These are phyloP conservation scores for Eustalomyia histrio DNA, from an alignment of 2,888 invertebrate genomes.

Conservation along the genomic window DNA sequence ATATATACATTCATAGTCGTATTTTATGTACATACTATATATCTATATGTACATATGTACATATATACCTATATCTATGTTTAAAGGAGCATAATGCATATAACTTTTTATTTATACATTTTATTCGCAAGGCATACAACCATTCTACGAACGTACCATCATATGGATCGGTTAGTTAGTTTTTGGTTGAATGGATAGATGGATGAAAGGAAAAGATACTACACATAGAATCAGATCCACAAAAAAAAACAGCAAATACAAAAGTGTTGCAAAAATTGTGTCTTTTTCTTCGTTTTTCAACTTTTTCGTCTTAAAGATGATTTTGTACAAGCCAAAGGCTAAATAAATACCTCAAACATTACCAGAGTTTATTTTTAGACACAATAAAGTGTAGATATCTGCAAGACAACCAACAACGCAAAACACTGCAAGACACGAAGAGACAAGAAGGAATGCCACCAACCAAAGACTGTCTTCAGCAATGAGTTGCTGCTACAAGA, in stretches of 20 bases:
- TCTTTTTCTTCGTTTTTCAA: slow-evolving; percentile 42
- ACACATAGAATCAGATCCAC: slow-evolving; percentile 24
- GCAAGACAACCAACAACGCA: slow-evolving; percentile 4
- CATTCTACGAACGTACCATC: not conserved
- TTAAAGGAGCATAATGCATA: slow-evolving; percentile 43
- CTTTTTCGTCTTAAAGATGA: slow-evolving; percentile 35
- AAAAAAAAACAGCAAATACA: slow-evolving; percentile 21
- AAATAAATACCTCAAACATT: slow-evolving; percentile 75
- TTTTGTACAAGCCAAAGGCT: slow-evolving; percentile 70
- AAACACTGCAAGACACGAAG: slow-evolving; percentile 29
- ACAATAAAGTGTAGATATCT: slow-evolving; percentile 62
- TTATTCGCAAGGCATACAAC: not conserved
- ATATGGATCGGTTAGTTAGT: not conserved
- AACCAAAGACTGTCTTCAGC: slow-evolving; percentile 13
- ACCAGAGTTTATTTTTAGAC: slow-evolving; percentile 75
- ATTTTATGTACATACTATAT: too few species aligned
- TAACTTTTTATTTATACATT: not conserved
- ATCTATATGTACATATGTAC: too few species aligned
- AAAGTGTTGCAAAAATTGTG: slow-evolving; percentile 26
- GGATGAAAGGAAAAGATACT: slow-evolving; percentile 36
- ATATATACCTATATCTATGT: not conserved
- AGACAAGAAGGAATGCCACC: slow-evolving; percentile 50
- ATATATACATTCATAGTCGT: too few species aligned
- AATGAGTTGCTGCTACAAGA: slow-evolving; percentile 41
- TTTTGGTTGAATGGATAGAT: slow-evolving; percentile 43